Base-by-base conservation (phyloP, 2,888 invertebrate genomes). In the Agrochola macilenta region DNA sequence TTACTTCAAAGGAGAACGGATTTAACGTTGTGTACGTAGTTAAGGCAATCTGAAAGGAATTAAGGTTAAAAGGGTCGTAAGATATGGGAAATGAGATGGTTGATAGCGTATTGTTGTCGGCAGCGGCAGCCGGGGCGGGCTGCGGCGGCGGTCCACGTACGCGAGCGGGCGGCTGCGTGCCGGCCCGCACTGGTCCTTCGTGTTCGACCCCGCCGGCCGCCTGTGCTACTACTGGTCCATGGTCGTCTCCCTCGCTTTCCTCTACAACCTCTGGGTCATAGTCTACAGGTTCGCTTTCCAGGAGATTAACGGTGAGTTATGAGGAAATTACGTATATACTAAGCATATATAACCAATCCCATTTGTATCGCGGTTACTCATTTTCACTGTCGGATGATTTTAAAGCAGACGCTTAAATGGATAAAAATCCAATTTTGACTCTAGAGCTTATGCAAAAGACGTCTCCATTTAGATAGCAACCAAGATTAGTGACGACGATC, bases 241-340 rank as follows among this genome's bases (percentile, higher is more conserved):
- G 98, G 98, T 99, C 90, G 99, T 99, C 89, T 99, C 99, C 88
- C 97, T 99, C 93, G 99, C 99, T 93, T 99, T 99, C 97, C 98
- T 99, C 92, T 99, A 99, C 97, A 99, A 99, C 96, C 98, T 99
- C 93, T 99, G 99, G 99, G 99, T 99, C 95, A 99, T 99, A 97
- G 99, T 99, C 95, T 99, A 99, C 97, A 98, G 99, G 96, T 99
- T 99, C 97, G 99, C 99, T 97, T 99, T 99, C 96, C 98, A 99
- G 97, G 99, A 99, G 97, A 99, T 99, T 92, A 99, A 98, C 95
- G 98, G 98, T 97, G 91, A 97, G 98, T 97, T 35, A 46, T 74
- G 72, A 66, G 26, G n/a, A 79, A 30, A 65, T 39, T 61, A n/a
- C n/a, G n/a, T n/a, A n/a, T n/a, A 74, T 52, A 9, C 26, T 61